Evolutionary conservation across 2,888 invertebrate genomes (phyloP), one percentile per base, ranked within the genome.

Genomic region (Heliconius hortense): DNA sequence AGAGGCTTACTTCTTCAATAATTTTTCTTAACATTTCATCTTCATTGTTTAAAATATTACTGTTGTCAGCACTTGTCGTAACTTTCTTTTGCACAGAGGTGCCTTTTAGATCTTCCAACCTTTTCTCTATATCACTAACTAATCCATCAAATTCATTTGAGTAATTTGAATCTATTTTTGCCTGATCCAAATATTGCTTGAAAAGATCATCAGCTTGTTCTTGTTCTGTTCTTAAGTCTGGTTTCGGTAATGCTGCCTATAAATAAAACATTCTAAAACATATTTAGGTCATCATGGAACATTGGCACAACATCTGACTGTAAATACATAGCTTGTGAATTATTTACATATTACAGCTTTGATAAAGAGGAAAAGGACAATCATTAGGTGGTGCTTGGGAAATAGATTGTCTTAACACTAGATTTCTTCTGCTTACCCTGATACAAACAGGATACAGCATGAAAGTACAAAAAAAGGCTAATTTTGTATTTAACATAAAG

Each of bases 201-300:
- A 97, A 85, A n/a, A 97, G 90, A 82, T 96, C 96, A 83, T 96
- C 95, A 31, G 95, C 95, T 89, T 96, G 96, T 82, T 97, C 95
- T 84, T 96, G 95, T 82, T 96, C 96, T 21, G 95, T 95, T 86
- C 96, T 94, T 64, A 92, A 91, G 82, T 96, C 96, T 24, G 93
- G 92, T 59, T 90, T 84, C 70, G 92, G 86, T 60, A 94, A 79
- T 59, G 90, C 78, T 76, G 92, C 82, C 95, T 95, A 77, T 78
- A 87, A 84, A 79, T 48, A 76, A 18, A n/a, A 31, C 5, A 48
- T 43, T 13, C 39, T 4, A 11, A 39, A 39, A 39, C 39, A 43
- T 43, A 13, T n/a, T n/a, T n/a, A 39, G 39, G 13, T 13, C 39
- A 39, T 43, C 15, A 18, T 43, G 43, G 15, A 15, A 1, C 43